Base-by-base conservation (phyloP, 2,888 invertebrate genomes). In the Chymomyza fuscimana region DNA sequence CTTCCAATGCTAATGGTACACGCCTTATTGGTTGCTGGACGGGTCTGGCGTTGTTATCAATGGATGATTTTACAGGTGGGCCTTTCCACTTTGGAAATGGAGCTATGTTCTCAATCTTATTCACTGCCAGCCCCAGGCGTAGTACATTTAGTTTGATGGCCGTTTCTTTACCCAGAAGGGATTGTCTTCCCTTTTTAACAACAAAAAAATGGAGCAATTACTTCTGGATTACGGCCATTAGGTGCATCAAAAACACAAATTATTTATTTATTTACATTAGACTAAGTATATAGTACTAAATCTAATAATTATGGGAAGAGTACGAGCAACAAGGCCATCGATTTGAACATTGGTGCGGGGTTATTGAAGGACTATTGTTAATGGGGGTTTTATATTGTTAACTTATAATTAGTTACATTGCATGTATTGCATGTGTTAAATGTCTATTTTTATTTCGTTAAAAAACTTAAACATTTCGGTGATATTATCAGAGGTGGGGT, bases 1-100 rank as follows among this genome's bases (percentile, higher is more conserved):
- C 19, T 19, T 19, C 19, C 2, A 19, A 78, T 76, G 7, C 82
- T 54, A 85, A 78, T n/a, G 90, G 90, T 16, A 89, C 65, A 51
- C 89, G 69, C 40, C 89, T 72, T 65, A 83, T 72, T 59, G 87
- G 87, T 29, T 71, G 67, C 10, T 71, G 56, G 29, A 67, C 54
- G 5, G 66, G 63, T 56, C 76, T 79, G 5, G 80, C 67, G 12
- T 76, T 51, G 29, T 61, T 32, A 65, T 87, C 78, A 32, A 88
- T 82, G 1, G 80, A 76, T 2, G 2, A 19, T 6, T 62, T 62
- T 2, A 62, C n/a, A 19, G 9, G n/a, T 19, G 9, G 15, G 15
- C 40, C 61, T 3, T 61, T 61, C 40, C 61, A 40, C 40, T 40
- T 61, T 5, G 52, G 69, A 66, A 73, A 75, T 36, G 65, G 65